Base-by-base conservation (phyloP, 2,113 vertebrate species). In the Anhinga rufa region DNA sequence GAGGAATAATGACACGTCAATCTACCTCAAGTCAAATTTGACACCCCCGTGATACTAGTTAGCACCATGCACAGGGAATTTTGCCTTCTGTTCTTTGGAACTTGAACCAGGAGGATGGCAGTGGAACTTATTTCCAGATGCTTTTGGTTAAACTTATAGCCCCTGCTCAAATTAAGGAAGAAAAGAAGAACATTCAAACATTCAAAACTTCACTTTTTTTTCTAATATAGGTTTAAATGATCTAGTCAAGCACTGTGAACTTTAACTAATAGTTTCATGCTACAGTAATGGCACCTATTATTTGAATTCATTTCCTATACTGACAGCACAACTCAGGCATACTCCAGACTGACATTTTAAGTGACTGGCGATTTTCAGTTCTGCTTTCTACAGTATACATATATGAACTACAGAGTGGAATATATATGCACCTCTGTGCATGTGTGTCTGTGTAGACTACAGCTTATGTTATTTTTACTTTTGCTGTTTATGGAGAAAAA, bases 191-290 rank as follows among this genome's bases (percentile, higher is more conserved):
- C 66, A 75, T 70, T 92, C 54, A 76, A 81, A 90, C 79, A 48
- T 48, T 86, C 48, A 65, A 77, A 93, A 86, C 81, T 82, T 86
- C 46, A 0, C 44, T 68, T 91, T 95, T 82, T 92, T 90, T 58
- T 7, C 38, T 96, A 93, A 94, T 92, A 76, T 69, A 86, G n/a
- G 60, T 94, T 95, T 96, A 97, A 97, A 90, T 93, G 32, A 95
- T 93, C 40, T 80, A 95, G 49, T 92, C 84, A 97, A 93, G 62
- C 69, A 89, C 64, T 29, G n/a, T 95, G 97, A 98, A 97, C 96
- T 97, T 97, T 95, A 96, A 83, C 82, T 92, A 92, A 95, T 77
- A 95, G 93, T 97, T 96, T 97, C 93, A 88, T 92, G 85, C 65
- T 90, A 85, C 74, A 77, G n/a, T 89, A 90, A 97, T 94, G 94